Evolutionary conservation across 2,113 vertebrate species (phyloP).

Genomic region (Lepus europaeus): DNA sequence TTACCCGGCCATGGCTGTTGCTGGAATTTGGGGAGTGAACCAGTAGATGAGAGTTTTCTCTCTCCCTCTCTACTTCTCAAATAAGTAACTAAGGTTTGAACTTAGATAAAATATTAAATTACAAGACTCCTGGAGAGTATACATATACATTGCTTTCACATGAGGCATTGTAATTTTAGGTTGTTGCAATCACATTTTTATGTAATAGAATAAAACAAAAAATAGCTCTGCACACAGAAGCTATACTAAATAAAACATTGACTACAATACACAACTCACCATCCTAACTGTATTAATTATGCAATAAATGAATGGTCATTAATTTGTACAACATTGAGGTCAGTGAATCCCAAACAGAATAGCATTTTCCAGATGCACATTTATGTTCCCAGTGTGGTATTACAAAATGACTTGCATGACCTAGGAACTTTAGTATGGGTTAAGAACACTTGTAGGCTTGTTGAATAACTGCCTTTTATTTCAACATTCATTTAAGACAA

Average conservation of each 20-base stretch:
- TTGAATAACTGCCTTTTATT: background rate
- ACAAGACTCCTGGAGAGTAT: background rate
- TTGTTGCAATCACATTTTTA: background rate
- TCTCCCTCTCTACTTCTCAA: no score
- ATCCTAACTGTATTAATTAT: background rate
- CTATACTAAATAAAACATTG: background rate
- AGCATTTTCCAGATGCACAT: conserved; percentile 31
- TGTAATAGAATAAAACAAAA: conserved; percentile 17
- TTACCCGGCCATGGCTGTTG: no score
- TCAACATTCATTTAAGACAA: background rate
- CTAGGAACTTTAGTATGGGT: background rate
- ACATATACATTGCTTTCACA: background rate
- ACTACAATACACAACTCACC: background rate
- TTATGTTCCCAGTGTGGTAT: conserved; percentile 38
- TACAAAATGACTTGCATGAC: background rate
- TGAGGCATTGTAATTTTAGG: background rate
- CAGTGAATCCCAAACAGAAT: background rate
- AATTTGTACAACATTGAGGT: conserved; percentile 50
- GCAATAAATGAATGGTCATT: background rate
- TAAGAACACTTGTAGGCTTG: background rate
- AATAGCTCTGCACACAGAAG: background rate
- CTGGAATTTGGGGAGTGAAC: no score
- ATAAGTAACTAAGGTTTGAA: background rate
- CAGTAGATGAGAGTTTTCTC: no score
- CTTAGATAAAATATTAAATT: background rate